phyloP scores from a whole-genome alignment of 2,113 vertebrate species.

The Sorex araneus region DNA sequence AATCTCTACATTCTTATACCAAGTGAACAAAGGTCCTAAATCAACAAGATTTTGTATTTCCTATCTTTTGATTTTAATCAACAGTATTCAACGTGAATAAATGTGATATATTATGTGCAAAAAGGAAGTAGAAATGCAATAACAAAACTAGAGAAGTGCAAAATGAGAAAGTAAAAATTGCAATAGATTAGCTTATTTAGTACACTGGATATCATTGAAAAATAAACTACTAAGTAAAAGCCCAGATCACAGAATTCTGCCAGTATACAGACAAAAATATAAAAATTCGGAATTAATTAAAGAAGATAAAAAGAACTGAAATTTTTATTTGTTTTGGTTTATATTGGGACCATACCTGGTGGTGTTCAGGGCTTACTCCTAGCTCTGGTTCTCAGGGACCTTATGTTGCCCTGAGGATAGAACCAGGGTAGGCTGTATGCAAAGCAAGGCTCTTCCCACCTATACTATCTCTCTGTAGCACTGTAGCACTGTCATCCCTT shows the following conservation, averaged over 20 bases:
- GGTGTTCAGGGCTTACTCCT: no score
- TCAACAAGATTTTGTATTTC: background rate
- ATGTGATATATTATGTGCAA: background rate
- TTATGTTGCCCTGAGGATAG: no score
- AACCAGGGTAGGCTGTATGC: background rate
- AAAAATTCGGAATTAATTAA: background rate
- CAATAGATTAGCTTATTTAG: background rate
- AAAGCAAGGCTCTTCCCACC: no score
- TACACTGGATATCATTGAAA: background rate
- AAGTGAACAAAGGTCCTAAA: background rate
- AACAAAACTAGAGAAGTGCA: constrained; percentile 31
- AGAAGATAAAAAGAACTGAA: no score
- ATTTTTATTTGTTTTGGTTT: no score
- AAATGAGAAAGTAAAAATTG: background rate
- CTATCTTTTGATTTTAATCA: background rate
- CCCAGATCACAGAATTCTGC: background rate
- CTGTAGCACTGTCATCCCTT: no score
- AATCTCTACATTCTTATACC: background rate
- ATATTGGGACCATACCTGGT: no score
- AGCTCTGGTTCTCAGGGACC: no score
- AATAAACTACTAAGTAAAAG: constrained; percentile 31
- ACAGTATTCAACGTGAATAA: background rate
- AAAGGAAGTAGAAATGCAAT: constrained; percentile 16
- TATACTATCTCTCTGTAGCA: no score
- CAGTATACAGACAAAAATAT: background rate